Percentiles rank a stretch among this genome's conserved stretches.
Conservation (phyloP, 2,888 invertebrate species). For the Protula sp. region DNA sequence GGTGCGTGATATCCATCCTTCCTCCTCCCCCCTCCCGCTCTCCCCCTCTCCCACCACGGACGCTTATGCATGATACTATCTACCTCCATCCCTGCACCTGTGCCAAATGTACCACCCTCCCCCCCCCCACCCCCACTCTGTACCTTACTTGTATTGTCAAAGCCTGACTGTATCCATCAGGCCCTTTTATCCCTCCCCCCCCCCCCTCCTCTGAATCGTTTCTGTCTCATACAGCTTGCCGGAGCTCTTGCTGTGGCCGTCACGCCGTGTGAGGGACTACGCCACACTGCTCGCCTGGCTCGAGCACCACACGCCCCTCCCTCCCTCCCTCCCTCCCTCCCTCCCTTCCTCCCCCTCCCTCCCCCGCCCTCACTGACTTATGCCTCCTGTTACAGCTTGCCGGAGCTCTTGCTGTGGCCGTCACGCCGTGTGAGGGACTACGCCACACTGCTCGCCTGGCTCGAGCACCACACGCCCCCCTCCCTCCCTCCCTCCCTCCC, state of each 20-base stretch:
- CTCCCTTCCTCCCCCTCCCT: too few species aligned
- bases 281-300: conserved; percentile 45
- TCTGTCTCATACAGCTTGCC: conserved; percentile 50
- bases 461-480: conserved; percentile 42
- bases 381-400: conserved; percentile 50
- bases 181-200: too few species aligned
- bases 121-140: conserved; percentile 41
- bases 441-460: conserved; percentile 44
- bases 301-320: conserved; percentile 42
- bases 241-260: conserved; percentile 53
- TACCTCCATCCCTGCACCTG: too few species aligned
- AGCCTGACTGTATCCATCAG: too few species aligned
- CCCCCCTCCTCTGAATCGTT: too few species aligned
- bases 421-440: conserved; percentile 42
- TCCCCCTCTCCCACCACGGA: too few species aligned
- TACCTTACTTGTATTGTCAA: too few species aligned
- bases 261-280: conserved; percentile 41
- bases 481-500: conserved; percentile 45
- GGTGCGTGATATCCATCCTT: too few species aligned
- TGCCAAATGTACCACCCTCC: conserved; percentile 45
- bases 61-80: too few species aligned
- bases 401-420: conserved; percentile 53
- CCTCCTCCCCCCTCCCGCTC: too few species aligned
- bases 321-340: too few species aligned
- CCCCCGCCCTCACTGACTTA: too few species aligned